These are phyloP conservation scores for Ernsta delagoae DNA, from an alignment of 2,888 invertebrate genomes.

Conservation along the genomic window DNA sequence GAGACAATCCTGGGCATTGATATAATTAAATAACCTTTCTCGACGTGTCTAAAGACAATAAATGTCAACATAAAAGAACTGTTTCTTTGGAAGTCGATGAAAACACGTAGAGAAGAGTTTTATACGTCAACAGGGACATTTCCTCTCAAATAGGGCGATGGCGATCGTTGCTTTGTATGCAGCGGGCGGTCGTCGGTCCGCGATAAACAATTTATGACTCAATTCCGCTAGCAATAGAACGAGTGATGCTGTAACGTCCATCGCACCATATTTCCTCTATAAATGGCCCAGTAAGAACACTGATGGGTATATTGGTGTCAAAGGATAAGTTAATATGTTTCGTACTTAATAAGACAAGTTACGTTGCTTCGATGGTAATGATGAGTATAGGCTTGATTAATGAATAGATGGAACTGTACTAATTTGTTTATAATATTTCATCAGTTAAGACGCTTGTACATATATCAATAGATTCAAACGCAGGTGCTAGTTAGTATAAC, in stretches of 20 bases:
- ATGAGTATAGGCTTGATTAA: no score
- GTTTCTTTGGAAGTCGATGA: background rate
- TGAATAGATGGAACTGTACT: no score
- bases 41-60: background rate
- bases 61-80: background rate
- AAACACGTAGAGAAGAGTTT: background rate
- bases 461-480: background rate
- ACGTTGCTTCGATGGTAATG: background rate
- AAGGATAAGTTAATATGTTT: background rate
- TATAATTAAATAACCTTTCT: no score
- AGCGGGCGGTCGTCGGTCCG: conserved; percentile 5
- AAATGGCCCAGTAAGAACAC: no score
- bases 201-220: conserved; percentile 30
- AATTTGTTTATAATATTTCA: background rate
- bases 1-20: no score
- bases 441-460: background rate
- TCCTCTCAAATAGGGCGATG: background rate
- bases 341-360: no score
- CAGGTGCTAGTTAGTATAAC: no score
- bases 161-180: conserved; percentile 11
- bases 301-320: no score
- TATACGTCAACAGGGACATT: background rate
- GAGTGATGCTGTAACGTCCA: conserved; percentile 7
- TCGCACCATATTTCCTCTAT: conserved; percentile 4
- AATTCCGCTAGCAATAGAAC: conserved; percentile 11